A percentile compares a stretch with the other conserved stretches of the same genome.
phyloP scores from a whole-genome alignment of 2,888 invertebrate genomes.

The Lepidocyrtoides sp. region DNA sequence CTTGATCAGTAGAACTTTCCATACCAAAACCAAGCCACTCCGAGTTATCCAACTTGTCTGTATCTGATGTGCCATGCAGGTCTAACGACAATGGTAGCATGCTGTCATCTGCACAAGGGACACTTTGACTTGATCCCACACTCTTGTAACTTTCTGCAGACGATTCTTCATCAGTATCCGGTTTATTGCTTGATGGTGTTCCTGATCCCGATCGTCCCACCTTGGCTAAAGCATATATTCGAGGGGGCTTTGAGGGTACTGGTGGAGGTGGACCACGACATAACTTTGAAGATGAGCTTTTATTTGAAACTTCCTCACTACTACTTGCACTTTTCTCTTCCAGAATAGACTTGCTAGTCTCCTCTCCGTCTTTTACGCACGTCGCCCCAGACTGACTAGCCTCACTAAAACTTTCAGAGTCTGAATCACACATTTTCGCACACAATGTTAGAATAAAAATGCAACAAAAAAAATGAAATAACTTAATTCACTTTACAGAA shows the following conservation, averaged over 20 bases:
- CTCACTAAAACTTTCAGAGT: slow-evolving; percentile 15
- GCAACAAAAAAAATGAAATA: not conserved
- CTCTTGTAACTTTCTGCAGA: slow-evolving; percentile 37
- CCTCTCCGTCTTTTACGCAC: not conserved
- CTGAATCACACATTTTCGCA: slow-evolving; percentile 20
- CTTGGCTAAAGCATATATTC: slow-evolving; percentile 37
- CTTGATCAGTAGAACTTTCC: no score
- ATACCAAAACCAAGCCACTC: no score
- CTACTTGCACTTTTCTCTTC: not conserved
- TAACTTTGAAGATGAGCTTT: not conserved
- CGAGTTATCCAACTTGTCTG: no score
- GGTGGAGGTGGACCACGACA: slow-evolving; percentile 67
- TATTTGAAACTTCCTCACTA: not conserved
- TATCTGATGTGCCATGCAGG: no score
- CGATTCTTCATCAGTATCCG: not conserved
- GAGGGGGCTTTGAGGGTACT: slow-evolving; percentile 68
- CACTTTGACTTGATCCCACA: slow-evolving; percentile 20
- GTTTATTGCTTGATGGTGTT: slow-evolving; percentile 23
- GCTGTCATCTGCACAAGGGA: not conserved
- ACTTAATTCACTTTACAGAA: not conserved
- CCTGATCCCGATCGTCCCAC: not conserved
- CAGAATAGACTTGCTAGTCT: not conserved
- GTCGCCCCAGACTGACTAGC: slow-evolving; percentile 33
- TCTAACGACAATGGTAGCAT: not conserved
- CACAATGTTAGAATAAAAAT: not conserved